These are phyloP conservation scores for Choristoneura fumiferana DNA, from an alignment of 1,140 invertebrate genomes.

Conservation along the genomic window DNA sequence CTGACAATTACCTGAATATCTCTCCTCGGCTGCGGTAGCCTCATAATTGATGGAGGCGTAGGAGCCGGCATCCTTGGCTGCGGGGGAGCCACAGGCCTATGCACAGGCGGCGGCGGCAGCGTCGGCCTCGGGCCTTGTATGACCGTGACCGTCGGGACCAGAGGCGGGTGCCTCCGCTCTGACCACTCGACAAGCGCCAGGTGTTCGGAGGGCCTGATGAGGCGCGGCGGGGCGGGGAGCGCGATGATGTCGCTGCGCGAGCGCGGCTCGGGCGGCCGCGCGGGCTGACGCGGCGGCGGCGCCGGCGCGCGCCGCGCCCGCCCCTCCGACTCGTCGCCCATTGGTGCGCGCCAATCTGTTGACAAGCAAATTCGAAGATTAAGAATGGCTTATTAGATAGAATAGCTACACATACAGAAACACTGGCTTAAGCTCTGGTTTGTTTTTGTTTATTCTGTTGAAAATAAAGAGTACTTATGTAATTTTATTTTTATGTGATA, in stretches of 20 bases:
- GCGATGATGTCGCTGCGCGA: conserved; percentile 33
- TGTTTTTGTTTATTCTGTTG: too few relatives aligned
- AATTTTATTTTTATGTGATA: too few relatives aligned
- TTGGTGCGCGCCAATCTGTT: conserved; percentile 72
- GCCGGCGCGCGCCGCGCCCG: conserved; percentile 53
- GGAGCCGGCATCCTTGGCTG: conserved; percentile 52
- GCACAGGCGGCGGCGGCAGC: conserved; percentile 33
- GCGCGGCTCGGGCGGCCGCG: conserved; percentile 46
- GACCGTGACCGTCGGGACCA: conserved; percentile 52
- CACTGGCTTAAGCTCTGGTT: too few relatives aligned
- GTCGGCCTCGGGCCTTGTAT: conserved; percentile 41
- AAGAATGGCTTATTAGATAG: too few relatives aligned
- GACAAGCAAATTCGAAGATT: conserved; percentile 29
- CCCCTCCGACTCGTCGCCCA: conserved; percentile 65
- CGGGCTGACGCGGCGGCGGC: conserved; percentile 50
- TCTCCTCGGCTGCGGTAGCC: conserved; percentile 57
- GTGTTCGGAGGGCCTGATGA: conserved; percentile 66
- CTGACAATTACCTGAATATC: conserved; percentile 55
- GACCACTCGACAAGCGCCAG: conserved; percentile 59
- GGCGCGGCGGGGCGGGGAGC: conserved; percentile 48
- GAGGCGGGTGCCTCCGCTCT: conserved; percentile 48
- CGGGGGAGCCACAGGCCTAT: conserved; percentile 46
- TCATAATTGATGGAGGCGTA: conserved; percentile 43
- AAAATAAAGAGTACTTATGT: too few relatives aligned
- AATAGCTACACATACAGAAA: too few relatives aligned